Base-by-base conservation (phyloP, 2,113 vertebrate species). In the Megaceryle torquata region DNA sequence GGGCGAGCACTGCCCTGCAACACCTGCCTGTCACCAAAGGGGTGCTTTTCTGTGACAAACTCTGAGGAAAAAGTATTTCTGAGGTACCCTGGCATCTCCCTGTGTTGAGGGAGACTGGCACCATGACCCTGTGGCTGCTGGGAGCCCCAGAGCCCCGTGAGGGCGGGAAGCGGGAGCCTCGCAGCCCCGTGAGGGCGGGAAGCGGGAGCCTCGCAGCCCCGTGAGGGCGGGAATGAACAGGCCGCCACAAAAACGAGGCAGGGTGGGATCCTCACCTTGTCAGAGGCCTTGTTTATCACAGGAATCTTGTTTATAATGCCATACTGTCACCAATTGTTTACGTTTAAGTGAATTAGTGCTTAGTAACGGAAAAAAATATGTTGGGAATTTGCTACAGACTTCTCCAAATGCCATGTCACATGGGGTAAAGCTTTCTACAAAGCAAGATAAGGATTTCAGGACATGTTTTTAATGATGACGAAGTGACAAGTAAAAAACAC, bases 1-100 rank as follows among this genome's bases (percentile, higher is more conserved):
- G 0, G 0, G 50, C 2, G 16, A 39, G 56, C 19, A 4, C 18
- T 1, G 1, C 13, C 35, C 35, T 17, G 41, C 3, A 3, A 25
- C 63, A 19, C 29, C 46, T 6, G 2, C 13, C 43, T 17, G 7
- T 8, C 24, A 6, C 2, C 46, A 44, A 26, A 35, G 7, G 25
- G 43, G 4, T 6, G 33, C 15, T 68, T 46, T 44, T 56, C 25
- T 33, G 6, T 6, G 8, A 17, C 4, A 28, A 35, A 28, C 63
- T 29, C 51, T 15, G 26, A 60, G 46, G 10, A 48, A 25, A 67
- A 43, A 39, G 16, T 11, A 13, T 31, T 39, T 41, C 51, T 37
- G 22, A 31, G 13, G 43, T 15, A 28, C 13, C 25, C 13, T 0
- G 0, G 28, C 37, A n/a, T 5, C 18, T 28, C 17, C 31, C 59